Percentiles rank a stretch among this genome's conserved stretches.
These are phyloP conservation scores for Drosophila leontia DNA, from an alignment of 1,140 invertebrate genomes.

Conservation along the genomic window DNA sequence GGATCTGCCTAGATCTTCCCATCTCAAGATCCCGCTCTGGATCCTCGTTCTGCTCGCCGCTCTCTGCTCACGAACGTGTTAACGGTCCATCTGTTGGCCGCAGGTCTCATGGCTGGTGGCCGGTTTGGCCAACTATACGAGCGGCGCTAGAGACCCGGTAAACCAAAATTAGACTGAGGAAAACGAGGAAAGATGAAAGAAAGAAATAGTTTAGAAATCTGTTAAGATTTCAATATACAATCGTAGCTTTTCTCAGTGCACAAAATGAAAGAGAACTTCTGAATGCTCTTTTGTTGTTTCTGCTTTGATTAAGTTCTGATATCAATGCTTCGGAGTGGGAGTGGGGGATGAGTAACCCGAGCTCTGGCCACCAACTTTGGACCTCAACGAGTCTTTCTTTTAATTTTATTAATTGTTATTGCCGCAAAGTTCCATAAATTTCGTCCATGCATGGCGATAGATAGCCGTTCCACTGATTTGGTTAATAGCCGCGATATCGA, in stretches of 20 bases:
- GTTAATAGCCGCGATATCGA: conserved; percentile 78
- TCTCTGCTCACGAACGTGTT: conserved; percentile 40
- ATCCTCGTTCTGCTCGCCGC: conserved; percentile 5
- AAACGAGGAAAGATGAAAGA: not conserved
- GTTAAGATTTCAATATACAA: not conserved
- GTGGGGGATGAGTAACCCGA: conserved; percentile 63
- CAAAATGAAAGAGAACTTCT: conserved; percentile 30
- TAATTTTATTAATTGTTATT: conserved; percentile 83
- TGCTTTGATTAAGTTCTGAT: conserved; percentile 75
- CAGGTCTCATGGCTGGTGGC: conserved; percentile 16
- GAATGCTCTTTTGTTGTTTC: conserved; percentile 55
- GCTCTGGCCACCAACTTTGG: conserved; percentile 56
- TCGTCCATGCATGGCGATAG: conserved; percentile 37
- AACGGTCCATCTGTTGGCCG: conserved; percentile 59
- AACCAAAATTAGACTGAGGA: not conserved
- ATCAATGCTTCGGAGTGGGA: conserved; percentile 6
- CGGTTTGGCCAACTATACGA: conserved; percentile 66
- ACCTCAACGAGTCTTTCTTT: conserved; percentile 34
- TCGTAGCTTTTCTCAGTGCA: not conserved
- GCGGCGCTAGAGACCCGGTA: conserved; percentile 50
- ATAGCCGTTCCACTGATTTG: conserved; percentile 76
- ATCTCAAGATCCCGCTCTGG: conserved; percentile 16
- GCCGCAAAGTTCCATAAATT: conserved; percentile 75
- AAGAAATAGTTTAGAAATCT: not conserved
- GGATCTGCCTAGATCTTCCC: conserved; percentile 44